These are phyloP conservation scores for Thaleichthys pacificus DNA, from an alignment of 2,797 vertebrate genomes.

Conservation along the genomic window DNA sequence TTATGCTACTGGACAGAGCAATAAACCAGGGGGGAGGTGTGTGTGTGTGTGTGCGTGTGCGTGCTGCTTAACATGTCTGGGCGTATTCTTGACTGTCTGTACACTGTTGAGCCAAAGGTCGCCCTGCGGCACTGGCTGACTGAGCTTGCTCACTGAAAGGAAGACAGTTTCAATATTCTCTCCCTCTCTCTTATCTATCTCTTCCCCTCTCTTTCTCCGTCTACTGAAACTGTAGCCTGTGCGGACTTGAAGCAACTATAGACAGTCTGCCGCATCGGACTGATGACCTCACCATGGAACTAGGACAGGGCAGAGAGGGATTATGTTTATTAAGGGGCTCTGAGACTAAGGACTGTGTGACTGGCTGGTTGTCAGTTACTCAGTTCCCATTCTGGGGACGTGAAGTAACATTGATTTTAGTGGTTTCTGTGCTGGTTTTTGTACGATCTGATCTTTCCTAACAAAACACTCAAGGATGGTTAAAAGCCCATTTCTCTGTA, in stretches of 20 bases:
- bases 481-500: background rate
- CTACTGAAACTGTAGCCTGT: slow-evolving; percentile 21
- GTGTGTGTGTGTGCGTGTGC: slow-evolving; percentile 8
- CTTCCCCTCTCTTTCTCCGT: background rate
- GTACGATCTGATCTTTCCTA: too few species aligned
- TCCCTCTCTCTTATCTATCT: background rate
- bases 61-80: slow-evolving; percentile 44
- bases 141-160: slow-evolving; percentile 8
- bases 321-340: slow-evolving; percentile 7
- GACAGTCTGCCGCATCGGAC: slow-evolving; percentile 34
- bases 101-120: slow-evolving; percentile 19
- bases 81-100: slow-evolving; percentile 38
- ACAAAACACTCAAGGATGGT: background rate
- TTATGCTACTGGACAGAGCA: slow-evolving; percentile 48
- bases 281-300: slow-evolving; percentile 40
- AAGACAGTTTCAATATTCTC: slow-evolving; percentile 13
- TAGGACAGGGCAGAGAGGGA: slow-evolving; percentile 27
- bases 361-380: background rate
- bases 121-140: slow-evolving; percentile 22
- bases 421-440: too few species aligned
- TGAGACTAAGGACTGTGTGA: background rate
- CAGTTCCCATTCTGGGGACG: too few species aligned
- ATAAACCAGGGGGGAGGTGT: slow-evolving; percentile 5
- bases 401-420: too few species aligned
- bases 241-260: slow-evolving; percentile 31